phyloP scores from a whole-genome alignment of 2,797 vertebrate genomes.

The Takifugu rubripes region DNA sequence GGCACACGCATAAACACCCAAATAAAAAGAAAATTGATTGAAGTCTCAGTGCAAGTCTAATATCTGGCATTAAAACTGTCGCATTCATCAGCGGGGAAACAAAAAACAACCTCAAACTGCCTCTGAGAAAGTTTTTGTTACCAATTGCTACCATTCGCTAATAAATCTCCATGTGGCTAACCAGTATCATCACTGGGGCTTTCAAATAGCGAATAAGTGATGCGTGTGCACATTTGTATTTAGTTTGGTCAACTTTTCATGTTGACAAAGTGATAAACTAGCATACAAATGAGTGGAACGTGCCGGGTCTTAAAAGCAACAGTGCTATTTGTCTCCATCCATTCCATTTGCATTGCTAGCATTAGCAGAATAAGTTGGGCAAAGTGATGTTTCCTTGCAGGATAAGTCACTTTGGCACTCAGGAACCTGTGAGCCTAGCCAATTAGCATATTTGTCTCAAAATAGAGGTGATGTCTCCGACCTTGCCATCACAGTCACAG shows the following conservation, averaged over 20 bases:
- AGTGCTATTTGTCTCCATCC: conserved; percentile 18
- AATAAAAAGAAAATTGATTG: conserved; percentile 60
- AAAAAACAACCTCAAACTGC: conserved; percentile 35
- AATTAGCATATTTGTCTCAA: conserved; percentile 46
- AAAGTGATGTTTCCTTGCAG: conserved; percentile 21
- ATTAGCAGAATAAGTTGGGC: conserved; percentile 21
- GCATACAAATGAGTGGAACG: no score
- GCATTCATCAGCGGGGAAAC: conserved; percentile 27
- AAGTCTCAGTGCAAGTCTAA: conserved; percentile 39
- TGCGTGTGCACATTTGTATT: conserved; percentile 9
- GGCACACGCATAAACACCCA: conserved; percentile 40
- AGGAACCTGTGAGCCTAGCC: conserved; percentile 26
- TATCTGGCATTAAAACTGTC: conserved; percentile 38
- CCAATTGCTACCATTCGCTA: conserved; percentile 3
- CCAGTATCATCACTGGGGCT: not conserved
- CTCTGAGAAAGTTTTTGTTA: conserved; percentile 31
- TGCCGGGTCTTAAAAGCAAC: not conserved
- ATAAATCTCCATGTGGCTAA: conserved; percentile 35
- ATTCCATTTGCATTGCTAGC: conserved; percentile 19
- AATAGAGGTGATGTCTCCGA: conserved; percentile 37
- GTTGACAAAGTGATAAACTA: conserved; percentile 18
- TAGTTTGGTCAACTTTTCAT: conserved; percentile 20
- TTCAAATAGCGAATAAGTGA: conserved; percentile 24
- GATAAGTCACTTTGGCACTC: conserved; percentile 25
- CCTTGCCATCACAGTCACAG: conserved; percentile 51